Evolutionary conservation across 2,888 invertebrate genomes (phyloP).

Genomic region (Diarsia rubi): DNA sequence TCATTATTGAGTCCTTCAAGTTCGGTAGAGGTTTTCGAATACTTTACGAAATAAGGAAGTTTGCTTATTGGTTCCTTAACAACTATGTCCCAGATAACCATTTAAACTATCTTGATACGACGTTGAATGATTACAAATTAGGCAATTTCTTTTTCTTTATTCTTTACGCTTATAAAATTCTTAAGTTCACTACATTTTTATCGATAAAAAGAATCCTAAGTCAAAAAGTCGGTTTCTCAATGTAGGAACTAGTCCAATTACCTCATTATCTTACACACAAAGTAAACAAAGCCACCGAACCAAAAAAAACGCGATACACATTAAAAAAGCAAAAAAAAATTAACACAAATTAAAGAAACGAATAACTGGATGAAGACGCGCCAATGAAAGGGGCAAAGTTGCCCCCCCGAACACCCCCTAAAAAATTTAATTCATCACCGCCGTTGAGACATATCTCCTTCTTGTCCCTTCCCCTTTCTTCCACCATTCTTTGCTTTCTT

Average conservation of each 20-base stretch:
- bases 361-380: conserved; percentile 86
- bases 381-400: conserved; percentile 85
- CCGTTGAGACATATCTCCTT: conserved; percentile 89
- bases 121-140: neutral
- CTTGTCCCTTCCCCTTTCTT: conserved; percentile 88
- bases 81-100: neutral
- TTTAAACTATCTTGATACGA: neutral
- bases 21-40: neutral
- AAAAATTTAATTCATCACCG: conserved; percentile 91
- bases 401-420: conserved; percentile 86
- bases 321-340: conserved; percentile 78
- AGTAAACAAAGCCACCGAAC: conserved; percentile 43
- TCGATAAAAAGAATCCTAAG: neutral
- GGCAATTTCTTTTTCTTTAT: neutral
- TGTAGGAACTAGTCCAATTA: neutral
- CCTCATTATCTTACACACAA: conserved; percentile 7
- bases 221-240: neutral
- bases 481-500: conserved; percentile 90
- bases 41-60: neutral
- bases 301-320: conserved; percentile 67
- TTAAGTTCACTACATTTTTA: neutral
- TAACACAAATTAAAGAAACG: conserved; percentile 88
- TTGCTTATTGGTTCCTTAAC: neutral
- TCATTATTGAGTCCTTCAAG: neutral
- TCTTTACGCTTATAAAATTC: neutral